Base-by-base conservation (phyloP, 2,113 vertebrate genomes). In the Neodontobutis hainanensis region DNA sequence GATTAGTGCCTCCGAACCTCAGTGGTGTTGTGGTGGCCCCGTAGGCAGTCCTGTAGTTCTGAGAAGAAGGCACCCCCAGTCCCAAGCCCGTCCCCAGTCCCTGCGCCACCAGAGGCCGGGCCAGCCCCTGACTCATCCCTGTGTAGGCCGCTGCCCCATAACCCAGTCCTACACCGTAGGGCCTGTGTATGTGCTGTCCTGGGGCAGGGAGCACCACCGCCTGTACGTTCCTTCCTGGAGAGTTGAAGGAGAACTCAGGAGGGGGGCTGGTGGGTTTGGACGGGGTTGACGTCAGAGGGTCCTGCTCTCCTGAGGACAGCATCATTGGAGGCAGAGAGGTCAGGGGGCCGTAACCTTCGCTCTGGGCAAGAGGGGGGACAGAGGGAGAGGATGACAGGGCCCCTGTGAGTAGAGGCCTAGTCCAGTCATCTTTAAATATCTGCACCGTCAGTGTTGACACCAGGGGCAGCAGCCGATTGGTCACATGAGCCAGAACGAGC, bases 371-470 rank as follows among this genome's bases (percentile, higher is more conserved):
- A 35, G 94, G 92, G 10, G 91, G 58, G 0, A 9, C 92, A 78
- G 92, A 40, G 92, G 91, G 16, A 3, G 82, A 51, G 19, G 72
- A 87, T 64, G 95, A 94, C 77, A 75, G 94, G 84, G 69, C 82
- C 92, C 94, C 93, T 3, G 94, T 91, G 16, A 94, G 83, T 73
- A 98, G 90, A 2, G 96, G 95, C 12, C 96, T 90, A 45, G 90
- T 92, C 97, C 96, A 99, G 80, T 99, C 97, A 69, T 99, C 97
- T 82, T 99, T 99, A 75, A 98, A 98, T 90, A 99, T 97, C 78
- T 99, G 97, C 73, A 99, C 94, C 2, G 95, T 96, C 82, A 99
- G 91, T 4, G 94, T 94, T 65, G 96, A 95, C 46, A 99, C 96
- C 4, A 99, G 86, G 0, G 95, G 92, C 77, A 92, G 93, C 2